phyloP scores from a whole-genome alignment of 2,797 vertebrate genomes.

The Capromys pilorides region DNA sequence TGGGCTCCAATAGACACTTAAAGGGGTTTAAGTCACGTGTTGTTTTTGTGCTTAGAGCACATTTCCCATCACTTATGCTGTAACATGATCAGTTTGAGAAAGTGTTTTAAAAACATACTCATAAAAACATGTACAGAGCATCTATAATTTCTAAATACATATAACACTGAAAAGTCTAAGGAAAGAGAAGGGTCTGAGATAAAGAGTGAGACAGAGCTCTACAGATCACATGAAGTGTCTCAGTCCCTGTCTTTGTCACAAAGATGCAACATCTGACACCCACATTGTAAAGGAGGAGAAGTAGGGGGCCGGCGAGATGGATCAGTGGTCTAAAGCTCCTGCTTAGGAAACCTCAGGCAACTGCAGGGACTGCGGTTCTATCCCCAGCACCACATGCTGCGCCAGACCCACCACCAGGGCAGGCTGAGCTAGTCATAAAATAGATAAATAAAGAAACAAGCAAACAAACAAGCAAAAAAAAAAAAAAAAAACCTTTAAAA shows the following conservation, averaged over 20 bases:
- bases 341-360: too few species aligned
- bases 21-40: neutral
- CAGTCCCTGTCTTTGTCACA: neutral
- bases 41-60: conserved; percentile 2
- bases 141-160: neutral
- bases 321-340: too few species aligned
- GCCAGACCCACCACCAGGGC: too few species aligned
- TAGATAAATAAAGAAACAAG: too few species aligned
- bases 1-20: neutral
- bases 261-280: neutral
- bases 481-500: too few species aligned
- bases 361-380: too few species aligned
- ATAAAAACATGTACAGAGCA: neutral
- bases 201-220: neutral
- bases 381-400: too few species aligned
- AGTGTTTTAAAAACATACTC: neutral
- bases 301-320: too few species aligned
- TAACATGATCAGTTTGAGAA: neutral
- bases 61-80: conserved; percentile 22
- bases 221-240: neutral
- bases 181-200: neutral
- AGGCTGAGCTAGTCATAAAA: too few species aligned
- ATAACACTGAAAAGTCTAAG: neutral
- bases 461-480: too few species aligned
- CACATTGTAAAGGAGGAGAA: neutral